A percentile compares a stretch with the other conserved stretches of the same genome.
Conservation (phyloP, 2,888 invertebrate genomes). For the Sinopyrophorus schimmeli region DNA sequence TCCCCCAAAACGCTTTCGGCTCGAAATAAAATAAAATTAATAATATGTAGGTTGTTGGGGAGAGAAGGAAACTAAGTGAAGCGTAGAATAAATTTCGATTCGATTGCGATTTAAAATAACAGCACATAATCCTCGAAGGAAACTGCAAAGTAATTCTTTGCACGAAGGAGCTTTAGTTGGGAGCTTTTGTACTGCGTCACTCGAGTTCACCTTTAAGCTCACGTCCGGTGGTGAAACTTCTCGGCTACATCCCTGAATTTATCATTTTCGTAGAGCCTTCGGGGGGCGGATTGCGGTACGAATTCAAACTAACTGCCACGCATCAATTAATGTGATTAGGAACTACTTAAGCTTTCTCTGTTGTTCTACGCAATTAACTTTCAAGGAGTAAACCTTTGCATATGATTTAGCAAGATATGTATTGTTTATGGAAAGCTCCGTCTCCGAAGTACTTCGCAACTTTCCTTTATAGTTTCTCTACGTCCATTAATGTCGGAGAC, state of each 20-base stretch:
- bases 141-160: slow-evolving; percentile 39
- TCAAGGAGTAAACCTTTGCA: slow-evolving; percentile 8
- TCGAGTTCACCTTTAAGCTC: slow-evolving; percentile 36
- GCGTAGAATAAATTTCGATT: slow-evolving; percentile 34
- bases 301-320: slow-evolving; percentile 36
- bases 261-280: slow-evolving; percentile 28
- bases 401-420: slow-evolving; percentile 9
- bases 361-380: slow-evolving; percentile 24
- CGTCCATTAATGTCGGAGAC: no score
- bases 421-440: slow-evolving; percentile 3
- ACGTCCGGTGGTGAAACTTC: slow-evolving; percentile 36
- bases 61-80: no score
- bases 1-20: no score
- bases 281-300: slow-evolving; percentile 31
- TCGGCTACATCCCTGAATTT: slow-evolving; percentile 31
- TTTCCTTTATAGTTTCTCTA: no score
- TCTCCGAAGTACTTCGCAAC: no score
- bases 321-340: slow-evolving; percentile 35
- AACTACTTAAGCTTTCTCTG: slow-evolving; percentile 32
- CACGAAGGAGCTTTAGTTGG: slow-evolving; percentile 37
- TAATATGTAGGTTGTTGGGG: no score
- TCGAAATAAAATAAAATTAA: no score
- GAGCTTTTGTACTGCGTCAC: slow-evolving; percentile 37
- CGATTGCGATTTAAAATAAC: slow-evolving; percentile 38
- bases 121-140: slow-evolving; percentile 34